Base-by-base conservation (phyloP, 2,888 invertebrate genomes). In the Cyrtodaria siliqua region DNA sequence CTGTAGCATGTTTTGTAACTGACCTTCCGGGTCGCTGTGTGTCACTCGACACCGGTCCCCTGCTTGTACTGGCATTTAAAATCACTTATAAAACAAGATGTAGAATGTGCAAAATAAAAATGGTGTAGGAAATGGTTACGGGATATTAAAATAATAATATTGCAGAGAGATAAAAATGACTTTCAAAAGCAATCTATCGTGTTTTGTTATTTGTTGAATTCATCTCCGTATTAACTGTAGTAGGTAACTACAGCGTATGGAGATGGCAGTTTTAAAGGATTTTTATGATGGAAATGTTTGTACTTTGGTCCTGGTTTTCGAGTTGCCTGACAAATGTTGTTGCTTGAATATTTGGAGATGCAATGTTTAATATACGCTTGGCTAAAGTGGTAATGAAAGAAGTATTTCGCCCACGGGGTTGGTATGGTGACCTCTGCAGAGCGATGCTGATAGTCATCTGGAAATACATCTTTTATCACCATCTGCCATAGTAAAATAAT, bases 1-100 rank as follows among this genome's bases (percentile, higher is more conserved):
- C 72, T 72, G 60, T 72, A 72, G 72, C 72, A 72, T 72, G 72
- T 55, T 60, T 72, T 57, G 59, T 59, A 40, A 64, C 52, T 72
- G 66, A 61, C 61, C 61, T 33, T 16, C 23, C 8, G 53, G 53
- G 26, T 53, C 53, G n/a, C 24, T 24, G 50, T 50, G 24, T 50
- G n/a, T 50, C 50, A 18, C 23, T 23, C 18, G 50, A 20, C 24
- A 50, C 50, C n/a, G n/a, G 50, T 20, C 50, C 18, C 50, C 23
- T 20, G 20, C 50, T 50, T 50, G 23, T 50, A 50, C 12, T 50
- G 50, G 50, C 18, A 50, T 12, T 20, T 50, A 12, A 50, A 12
- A 23, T 50, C 18, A 23, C 24, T 14, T 50, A 9, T 50, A 50
- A 27, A 26, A 53, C 9, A 29, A 53, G n/a, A 26, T 53, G 53